Conservation (phyloP, 2,113 vertebrate species). For the Falcunculus frontatus region DNA sequence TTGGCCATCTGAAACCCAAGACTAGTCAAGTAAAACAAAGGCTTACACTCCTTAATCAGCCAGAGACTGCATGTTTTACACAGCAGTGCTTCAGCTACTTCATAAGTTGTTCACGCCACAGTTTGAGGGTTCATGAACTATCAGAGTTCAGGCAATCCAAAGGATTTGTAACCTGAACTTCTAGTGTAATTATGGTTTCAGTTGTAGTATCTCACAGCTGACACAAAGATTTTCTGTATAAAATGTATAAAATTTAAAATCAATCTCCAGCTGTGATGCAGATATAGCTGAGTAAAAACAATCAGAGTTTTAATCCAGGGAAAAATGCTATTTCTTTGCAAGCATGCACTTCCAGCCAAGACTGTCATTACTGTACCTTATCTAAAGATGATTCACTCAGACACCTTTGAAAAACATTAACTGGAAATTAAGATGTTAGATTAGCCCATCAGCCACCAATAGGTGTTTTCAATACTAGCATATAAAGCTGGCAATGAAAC, state of each 20-base stretch:
- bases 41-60: not conserved
- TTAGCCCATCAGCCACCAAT: not conserved
- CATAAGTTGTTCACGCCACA: not conserved
- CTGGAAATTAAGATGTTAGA: not conserved
- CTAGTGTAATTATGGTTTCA: not conserved
- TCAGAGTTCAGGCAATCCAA: not conserved
- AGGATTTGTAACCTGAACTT: not conserved
- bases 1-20: not conserved
- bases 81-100: not conserved
- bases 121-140: not conserved
- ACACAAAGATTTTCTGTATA: not conserved
- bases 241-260: not conserved
- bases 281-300: not conserved
- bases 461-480: not conserved
- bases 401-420: not conserved
- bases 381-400: not conserved
- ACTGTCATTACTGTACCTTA: not conserved
- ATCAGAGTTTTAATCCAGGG: not conserved
- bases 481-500: not conserved
- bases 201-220: not conserved
- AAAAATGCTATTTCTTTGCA: not conserved
- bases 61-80: not conserved
- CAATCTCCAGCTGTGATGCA: not conserved
- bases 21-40: not conserved
- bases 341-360: not conserved